Percentiles rank a stretch among this genome's conserved stretches.
phyloP scores from a whole-genome alignment of 2,113 vertebrate genomes.

The Meles meles region DNA sequence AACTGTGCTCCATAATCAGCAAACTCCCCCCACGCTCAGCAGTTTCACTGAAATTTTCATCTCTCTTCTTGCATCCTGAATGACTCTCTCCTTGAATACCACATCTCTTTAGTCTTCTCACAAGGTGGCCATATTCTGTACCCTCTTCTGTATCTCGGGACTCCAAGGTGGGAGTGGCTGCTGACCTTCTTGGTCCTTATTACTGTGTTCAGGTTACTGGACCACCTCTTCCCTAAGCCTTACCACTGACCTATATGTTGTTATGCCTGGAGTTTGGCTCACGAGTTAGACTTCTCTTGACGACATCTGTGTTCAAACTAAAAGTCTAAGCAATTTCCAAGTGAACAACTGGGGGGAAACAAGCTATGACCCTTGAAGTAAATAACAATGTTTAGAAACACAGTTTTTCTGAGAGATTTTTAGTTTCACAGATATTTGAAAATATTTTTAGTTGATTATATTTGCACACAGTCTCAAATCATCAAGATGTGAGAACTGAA shows the following conservation, averaged over 20 bases:
- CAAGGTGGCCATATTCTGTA: background rate
- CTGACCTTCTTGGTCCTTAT: background rate
- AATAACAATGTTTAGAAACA: background rate
- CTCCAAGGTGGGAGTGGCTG: background rate
- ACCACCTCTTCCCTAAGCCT: background rate
- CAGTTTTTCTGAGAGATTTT: background rate
- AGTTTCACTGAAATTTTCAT: background rate
- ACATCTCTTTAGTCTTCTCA: background rate
- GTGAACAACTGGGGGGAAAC: background rate
- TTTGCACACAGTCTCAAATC: background rate
- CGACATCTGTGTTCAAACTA: background rate
- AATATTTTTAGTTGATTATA: slow-evolving; percentile 20
- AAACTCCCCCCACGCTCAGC: background rate
- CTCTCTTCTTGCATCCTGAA: background rate
- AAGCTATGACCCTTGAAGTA: background rate
- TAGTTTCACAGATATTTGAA: slow-evolving; percentile 25
- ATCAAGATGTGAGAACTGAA: background rate
- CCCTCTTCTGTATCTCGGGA: background rate
- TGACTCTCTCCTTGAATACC: background rate
- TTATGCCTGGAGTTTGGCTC: background rate
- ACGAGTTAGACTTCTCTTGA: background rate
- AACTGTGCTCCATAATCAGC: background rate
- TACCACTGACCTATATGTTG: background rate
- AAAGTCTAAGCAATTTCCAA: slow-evolving; percentile 11
- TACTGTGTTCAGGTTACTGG: background rate